phyloP scores from a whole-genome alignment of 1,140 invertebrate genomes.

The Lordiphosa clarofinis region DNA sequence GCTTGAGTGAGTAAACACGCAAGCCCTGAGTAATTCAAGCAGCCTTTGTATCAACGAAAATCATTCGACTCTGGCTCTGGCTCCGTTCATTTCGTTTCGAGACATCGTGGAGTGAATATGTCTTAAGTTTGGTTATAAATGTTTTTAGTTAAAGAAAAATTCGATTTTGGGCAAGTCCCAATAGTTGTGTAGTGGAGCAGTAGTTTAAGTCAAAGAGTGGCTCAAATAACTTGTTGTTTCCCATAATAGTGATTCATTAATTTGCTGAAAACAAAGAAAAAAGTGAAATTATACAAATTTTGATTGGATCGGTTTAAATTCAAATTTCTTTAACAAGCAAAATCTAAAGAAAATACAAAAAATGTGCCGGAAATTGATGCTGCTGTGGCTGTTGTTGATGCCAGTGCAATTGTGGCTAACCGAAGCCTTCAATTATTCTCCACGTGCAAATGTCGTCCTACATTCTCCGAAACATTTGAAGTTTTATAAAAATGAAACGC shows the following conservation, averaged over 20 bases:
- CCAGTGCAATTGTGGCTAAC: slow-evolving; percentile 10
- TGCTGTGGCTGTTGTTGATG: slow-evolving; percentile 25
- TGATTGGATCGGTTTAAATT: slow-evolving; percentile 43
- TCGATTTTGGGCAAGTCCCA: background rate
- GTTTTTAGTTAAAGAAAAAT: background rate
- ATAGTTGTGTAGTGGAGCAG: too few relatives aligned
- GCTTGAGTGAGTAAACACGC: slow-evolving; percentile 7
- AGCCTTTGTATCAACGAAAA: slow-evolving; percentile 2
- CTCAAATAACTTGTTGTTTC: too few relatives aligned
- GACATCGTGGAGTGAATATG: slow-evolving; percentile 41
- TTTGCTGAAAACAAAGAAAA: too few relatives aligned
- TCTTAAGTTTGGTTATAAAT: slow-evolving; percentile 11
- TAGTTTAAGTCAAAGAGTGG: too few relatives aligned
- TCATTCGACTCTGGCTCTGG: slow-evolving; percentile 21
- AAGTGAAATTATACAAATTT: slow-evolving; percentile 45
- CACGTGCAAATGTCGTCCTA: slow-evolving; percentile 54
- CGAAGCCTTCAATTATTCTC: slow-evolving; percentile 61
- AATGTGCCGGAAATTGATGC: background rate
- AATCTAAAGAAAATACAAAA: slow-evolving; percentile 10
- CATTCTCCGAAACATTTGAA: slow-evolving; percentile 43
- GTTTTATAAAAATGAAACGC: slow-evolving; percentile 53
- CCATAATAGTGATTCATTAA: background rate
- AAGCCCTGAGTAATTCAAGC: too few relatives aligned
- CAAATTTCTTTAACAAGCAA: slow-evolving; percentile 7
- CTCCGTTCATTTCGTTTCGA: too few relatives aligned